These are phyloP conservation scores for Stenchaetothrips biformis DNA, from an alignment of 2,888 invertebrate species.

Conservation along the genomic window DNA sequence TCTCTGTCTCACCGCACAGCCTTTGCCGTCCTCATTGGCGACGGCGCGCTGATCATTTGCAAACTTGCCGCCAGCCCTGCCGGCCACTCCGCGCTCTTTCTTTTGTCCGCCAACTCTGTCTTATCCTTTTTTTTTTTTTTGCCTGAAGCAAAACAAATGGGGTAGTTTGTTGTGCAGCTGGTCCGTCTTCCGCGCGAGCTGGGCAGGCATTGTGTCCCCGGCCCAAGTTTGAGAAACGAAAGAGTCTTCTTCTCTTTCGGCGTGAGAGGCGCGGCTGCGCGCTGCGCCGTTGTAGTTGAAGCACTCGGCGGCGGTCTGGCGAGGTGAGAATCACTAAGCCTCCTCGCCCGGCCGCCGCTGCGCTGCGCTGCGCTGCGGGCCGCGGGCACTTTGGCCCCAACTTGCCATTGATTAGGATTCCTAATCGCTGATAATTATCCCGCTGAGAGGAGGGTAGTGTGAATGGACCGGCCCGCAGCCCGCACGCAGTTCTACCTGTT, in stretches of 20 bases:
- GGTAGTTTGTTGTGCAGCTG: conserved; percentile 20
- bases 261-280: neutral
- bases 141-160: too few relatives aligned
- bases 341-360: neutral
- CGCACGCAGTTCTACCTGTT: neutral
- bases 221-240: too few relatives aligned
- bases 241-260: too few relatives aligned
- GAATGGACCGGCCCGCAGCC: neutral
- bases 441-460: conserved; percentile 18
- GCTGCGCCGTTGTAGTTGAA: neutral
- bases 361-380: neutral
- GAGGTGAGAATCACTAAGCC: neutral
- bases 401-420: conserved; percentile 6
- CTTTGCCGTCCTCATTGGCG: neutral
- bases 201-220: too few relatives aligned
- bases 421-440: conserved; percentile 25
- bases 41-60: conserved; percentile 6
- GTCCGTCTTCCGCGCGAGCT: too few relatives aligned
- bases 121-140: too few relatives aligned
- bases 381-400: neutral
- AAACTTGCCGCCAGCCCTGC: neutral
- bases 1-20: neutral
- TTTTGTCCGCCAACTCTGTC: neutral
- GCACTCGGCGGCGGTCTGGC: neutral
- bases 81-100: neutral